Evolutionary conservation across 2,113 vertebrate genomes (phyloP).

Genomic region (Antennarius striatus): DNA sequence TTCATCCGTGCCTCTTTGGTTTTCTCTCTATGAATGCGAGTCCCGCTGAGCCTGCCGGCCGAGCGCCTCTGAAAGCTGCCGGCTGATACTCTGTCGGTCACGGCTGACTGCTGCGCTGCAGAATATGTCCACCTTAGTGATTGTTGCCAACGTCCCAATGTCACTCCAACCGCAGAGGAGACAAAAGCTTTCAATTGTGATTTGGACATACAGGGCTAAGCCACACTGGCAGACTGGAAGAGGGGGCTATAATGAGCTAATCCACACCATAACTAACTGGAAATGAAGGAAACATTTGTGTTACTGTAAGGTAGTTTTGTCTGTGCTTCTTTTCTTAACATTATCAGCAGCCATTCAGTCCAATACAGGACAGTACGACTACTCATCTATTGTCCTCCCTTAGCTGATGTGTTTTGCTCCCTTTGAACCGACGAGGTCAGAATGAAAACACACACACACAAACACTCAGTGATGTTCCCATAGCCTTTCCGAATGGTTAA

Average conservation of each 20-base stretch:
- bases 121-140: constrained; percentile 47
- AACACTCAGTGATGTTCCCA: constrained; percentile 69
- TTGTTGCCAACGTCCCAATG: constrained; percentile 18
- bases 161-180: constrained; percentile 5
- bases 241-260: not conserved
- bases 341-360: not conserved
- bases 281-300: not conserved
- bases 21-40: constrained; percentile 49
- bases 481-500: constrained; percentile 78
- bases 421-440: constrained; percentile 52
- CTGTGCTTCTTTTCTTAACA: constrained; percentile 10
- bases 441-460: constrained; percentile 49
- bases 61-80: constrained; percentile 27
- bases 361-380: constrained; percentile 29
- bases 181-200: constrained; percentile 17
- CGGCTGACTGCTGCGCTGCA: constrained; percentile 37
- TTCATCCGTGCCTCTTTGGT: constrained; percentile 65
- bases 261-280: not conserved
- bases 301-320: not conserved
- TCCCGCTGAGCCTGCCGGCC: constrained; percentile 26
- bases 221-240: not conserved
- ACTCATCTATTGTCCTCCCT: constrained; percentile 32
- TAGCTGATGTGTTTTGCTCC: constrained; percentile 52
- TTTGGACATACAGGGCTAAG: not conserved
- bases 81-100: constrained; percentile 38